Percentiles rank a stretch among this genome's conserved stretches.
These are phyloP conservation scores for Riptortus pedestris DNA, from an alignment of 1,140 invertebrate genomes.

Conservation along the genomic window DNA sequence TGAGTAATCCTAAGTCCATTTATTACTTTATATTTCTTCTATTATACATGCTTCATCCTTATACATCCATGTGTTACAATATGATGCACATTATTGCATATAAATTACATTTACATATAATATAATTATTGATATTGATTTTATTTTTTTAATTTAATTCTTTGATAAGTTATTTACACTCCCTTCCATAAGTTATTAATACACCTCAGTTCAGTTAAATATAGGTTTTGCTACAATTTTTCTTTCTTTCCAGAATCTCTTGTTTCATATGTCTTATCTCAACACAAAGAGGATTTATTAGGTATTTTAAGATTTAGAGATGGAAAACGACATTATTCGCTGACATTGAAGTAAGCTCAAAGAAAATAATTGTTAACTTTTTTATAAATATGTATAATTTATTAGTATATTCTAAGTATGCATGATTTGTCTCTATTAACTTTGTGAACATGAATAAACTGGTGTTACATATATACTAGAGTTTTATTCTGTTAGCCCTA, in stretches of 20 bases:
- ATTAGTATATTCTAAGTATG: neutral
- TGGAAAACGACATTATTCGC: conserved; percentile 7
- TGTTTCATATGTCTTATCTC: neutral
- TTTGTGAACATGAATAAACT: neutral
- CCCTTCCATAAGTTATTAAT: too few species aligned
- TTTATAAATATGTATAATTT: neutral
- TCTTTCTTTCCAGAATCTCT: conserved; percentile 1
- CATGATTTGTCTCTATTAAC: too few species aligned
- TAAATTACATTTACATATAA: too few species aligned
- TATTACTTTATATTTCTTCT: too few species aligned
- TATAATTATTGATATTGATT: too few species aligned
- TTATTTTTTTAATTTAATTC: too few species aligned
- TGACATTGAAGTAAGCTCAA: conserved; percentile 17
- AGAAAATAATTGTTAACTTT: neutral
- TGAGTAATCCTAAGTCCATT: too few species aligned
- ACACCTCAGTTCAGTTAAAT: too few species aligned
- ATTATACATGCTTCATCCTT: too few species aligned
- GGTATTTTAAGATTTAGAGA: neutral
- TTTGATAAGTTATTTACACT: too few species aligned
- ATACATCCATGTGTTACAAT: too few species aligned
- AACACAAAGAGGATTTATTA: conserved; percentile 16
- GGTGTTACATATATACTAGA: neutral
- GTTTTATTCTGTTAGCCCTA: neutral
- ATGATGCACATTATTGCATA: too few species aligned
- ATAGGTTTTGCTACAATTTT: neutral